phyloP scores from a whole-genome alignment of 92 coral and sea anemone genomes.

The Heliopora coerulea region DNA sequence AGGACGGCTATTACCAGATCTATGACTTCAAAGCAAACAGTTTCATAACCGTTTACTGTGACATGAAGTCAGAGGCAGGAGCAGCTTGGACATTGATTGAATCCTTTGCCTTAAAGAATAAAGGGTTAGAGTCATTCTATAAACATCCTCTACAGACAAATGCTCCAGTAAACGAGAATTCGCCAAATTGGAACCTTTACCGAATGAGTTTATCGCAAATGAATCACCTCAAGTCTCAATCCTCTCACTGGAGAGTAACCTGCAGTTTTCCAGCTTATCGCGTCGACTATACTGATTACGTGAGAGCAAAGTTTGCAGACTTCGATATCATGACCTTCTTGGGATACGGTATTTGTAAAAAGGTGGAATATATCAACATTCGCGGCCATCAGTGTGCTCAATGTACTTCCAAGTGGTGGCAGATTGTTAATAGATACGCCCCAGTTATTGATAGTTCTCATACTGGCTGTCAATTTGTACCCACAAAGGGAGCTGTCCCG shows the following conservation, averaged over 20 bases:
- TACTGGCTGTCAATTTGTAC: constrained; percentile 8
- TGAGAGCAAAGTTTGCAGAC: constrained; percentile 59
- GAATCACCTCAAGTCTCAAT: constrained; percentile 52
- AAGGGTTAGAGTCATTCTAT: background rate
- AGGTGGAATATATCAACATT: constrained; percentile 49
- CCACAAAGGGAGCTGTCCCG: constrained; percentile 12
- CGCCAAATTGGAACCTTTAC: constrained; percentile 61
- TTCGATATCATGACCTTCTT: constrained; percentile 46
- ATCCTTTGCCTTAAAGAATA: constrained; percentile 51
- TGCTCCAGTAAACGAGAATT: background rate
- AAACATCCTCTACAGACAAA: background rate
- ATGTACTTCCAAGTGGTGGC: constrained; percentile 17
- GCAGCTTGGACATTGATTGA: constrained; percentile 72
- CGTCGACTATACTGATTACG: constrained; percentile 64
- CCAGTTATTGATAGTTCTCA: constrained; percentile 13
- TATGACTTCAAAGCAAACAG: constrained; percentile 34
- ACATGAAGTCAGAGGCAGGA: constrained; percentile 57
- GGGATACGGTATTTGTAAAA: constrained; percentile 47
- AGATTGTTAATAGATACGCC: background rate
- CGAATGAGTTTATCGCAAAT: constrained; percentile 54
- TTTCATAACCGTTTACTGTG: constrained; percentile 57
- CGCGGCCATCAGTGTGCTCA: constrained; percentile 33
- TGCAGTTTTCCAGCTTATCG: constrained; percentile 52
- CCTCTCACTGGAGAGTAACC: constrained; percentile 74
- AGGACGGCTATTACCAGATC: constrained; percentile 33